These are phyloP conservation scores for Mirounga angustirostris DNA, from an alignment of 2,113 vertebrate species.

Conservation along the genomic window DNA sequence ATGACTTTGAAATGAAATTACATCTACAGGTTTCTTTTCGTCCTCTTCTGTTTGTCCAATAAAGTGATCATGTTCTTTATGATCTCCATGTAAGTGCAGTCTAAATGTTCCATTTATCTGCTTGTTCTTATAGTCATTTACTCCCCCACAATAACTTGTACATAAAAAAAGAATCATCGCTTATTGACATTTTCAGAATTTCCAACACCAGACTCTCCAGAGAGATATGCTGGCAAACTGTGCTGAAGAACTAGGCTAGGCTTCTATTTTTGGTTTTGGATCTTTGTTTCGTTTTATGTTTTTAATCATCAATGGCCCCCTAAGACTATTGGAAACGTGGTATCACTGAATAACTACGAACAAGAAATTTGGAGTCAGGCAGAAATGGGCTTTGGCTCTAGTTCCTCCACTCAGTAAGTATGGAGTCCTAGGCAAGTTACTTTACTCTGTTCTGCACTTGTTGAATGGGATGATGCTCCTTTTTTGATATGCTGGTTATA, in stretches of 20 bases:
- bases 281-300: neutral
- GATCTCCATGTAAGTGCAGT: neutral
- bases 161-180: neutral
- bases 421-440: neutral
- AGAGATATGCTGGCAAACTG: neutral
- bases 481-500: neutral
- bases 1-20: slow-evolving; percentile 36
- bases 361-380: neutral
- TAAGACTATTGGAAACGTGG: neutral
- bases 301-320: accelerated
- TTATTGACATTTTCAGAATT: neutral
- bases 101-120: neutral
- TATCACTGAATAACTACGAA: neutral
- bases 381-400: neutral
- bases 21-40: neutral
- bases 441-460: neutral
- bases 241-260: neutral
- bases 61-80: neutral
- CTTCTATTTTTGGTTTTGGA: neutral
- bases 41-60: neutral
- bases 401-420: neutral
- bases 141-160: neutral
- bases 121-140: neutral
- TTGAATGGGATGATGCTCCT: neutral
- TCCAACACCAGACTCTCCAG: neutral